Evolutionary conservation across 92 coral and sea anemone genomes (phyloP).

Genomic region (Phenganax stokvisi): DNA sequence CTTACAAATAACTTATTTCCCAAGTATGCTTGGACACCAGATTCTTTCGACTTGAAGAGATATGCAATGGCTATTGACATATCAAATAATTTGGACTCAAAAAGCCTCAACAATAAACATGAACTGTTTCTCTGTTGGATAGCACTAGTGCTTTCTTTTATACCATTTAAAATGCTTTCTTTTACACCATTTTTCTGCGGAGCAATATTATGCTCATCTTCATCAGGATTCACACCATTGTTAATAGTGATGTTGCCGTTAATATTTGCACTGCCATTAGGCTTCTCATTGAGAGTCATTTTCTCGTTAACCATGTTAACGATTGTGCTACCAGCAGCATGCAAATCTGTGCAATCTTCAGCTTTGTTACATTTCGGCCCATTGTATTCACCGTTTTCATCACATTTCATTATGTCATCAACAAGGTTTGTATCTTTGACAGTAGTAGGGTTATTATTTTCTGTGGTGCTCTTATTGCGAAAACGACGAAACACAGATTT

Average conservation of each 20-base stretch:
- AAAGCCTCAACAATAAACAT: constrained; percentile 59
- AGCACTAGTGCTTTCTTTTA: not conserved
- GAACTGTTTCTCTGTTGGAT: constrained; percentile 26
- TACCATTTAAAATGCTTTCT: constrained; percentile 8
- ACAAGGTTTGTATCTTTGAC: not conserved
- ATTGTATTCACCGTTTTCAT: not conserved
- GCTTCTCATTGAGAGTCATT: no score
- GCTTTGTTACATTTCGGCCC: not conserved
- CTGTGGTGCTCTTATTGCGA: constrained; percentile 18
- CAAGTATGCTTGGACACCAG: constrained; percentile 89
- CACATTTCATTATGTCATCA: not conserved
- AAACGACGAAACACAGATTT: constrained; percentile 19
- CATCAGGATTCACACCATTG: not conserved
- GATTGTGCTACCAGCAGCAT: no score
- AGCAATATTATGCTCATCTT: not conserved
- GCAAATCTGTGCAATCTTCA: no score
- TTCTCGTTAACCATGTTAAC: no score
- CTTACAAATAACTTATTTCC: constrained; percentile 98
- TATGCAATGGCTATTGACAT: constrained; percentile 98
- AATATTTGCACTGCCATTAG: no score
- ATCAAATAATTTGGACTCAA: constrained; percentile 91
- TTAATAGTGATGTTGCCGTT: no score
- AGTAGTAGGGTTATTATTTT: constrained; percentile 14
- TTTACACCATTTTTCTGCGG: not conserved
- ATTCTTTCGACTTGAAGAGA: constrained; percentile 92